These are phyloP conservation scores for Melipona bicolor DNA, from an alignment of 2,888 invertebrate genomes.

Conservation along the genomic window DNA sequence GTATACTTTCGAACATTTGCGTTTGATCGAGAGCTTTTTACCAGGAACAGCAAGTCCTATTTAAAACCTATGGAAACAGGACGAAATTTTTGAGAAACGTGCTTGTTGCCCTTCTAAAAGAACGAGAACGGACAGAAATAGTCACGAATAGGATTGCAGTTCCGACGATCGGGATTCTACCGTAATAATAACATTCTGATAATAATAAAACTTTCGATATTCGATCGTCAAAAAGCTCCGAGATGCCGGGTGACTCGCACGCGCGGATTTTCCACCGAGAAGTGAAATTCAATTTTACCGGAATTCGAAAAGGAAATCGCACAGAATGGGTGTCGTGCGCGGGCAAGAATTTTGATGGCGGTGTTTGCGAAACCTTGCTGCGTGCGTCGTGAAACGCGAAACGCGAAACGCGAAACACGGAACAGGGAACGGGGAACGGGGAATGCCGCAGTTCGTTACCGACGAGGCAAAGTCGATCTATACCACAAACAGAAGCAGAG, in stretches of 20 bases:
- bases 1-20: no score
- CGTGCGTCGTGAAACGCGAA: conserved; percentile 15
- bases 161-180: no score
- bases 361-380: conserved; percentile 43
- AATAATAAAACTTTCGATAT: background rate
- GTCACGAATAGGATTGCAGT: no score
- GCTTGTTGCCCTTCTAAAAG: no score
- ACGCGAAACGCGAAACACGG: conserved; percentile 60
- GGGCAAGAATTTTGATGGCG: conserved; percentile 24
- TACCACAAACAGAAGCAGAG: conserved; percentile 55
- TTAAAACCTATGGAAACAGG: no score
- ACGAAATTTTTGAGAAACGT: no score
- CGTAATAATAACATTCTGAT: background rate
- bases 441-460: conserved; percentile 68
- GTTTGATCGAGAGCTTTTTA: no score
- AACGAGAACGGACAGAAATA: no score
- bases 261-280: background rate
- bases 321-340: background rate
- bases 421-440: conserved; percentile 39
- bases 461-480: conserved; percentile 63
- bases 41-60: no score
- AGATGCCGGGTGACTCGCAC: no score
- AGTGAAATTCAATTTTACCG: background rate
- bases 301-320: background rate
- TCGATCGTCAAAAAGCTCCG: no score